These are phyloP conservation scores for Antechinus stuartii DNA, from an alignment of 2,113 vertebrate species.

Conservation along the genomic window DNA sequence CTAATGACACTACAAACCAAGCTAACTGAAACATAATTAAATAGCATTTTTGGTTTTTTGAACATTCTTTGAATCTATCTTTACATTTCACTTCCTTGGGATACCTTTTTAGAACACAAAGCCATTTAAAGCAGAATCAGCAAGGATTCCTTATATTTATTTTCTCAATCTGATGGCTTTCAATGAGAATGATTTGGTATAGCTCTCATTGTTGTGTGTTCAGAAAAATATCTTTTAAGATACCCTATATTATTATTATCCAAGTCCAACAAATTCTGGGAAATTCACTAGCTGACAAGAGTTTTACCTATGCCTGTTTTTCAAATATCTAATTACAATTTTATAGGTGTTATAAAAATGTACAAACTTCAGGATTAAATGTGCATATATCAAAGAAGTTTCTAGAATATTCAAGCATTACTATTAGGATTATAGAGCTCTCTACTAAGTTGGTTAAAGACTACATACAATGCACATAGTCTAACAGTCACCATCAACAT, in stretches of 20 bases:
- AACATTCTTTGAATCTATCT: background rate
- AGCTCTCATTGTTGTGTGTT: background rate
- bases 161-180: background rate
- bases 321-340: background rate
- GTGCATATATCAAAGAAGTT: background rate
- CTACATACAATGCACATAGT: background rate
- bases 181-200: background rate
- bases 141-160: background rate
- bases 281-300: background rate
- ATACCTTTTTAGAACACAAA: background rate
- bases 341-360: background rate
- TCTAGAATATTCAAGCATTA: background rate
- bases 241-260: background rate
- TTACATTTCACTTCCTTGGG: background rate
- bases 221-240: background rate
- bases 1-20: background rate
- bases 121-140: background rate
- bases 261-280: background rate
- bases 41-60: background rate
- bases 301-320: background rate
- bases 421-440: background rate
- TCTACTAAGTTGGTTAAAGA: background rate
- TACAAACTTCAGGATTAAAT: background rate
- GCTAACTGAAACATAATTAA: background rate
- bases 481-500: background rate